Evolutionary conservation across 2,113 vertebrate genomes (phyloP), one percentile per base, ranked within the genome.

Genomic region (Pagrus major): DNA sequence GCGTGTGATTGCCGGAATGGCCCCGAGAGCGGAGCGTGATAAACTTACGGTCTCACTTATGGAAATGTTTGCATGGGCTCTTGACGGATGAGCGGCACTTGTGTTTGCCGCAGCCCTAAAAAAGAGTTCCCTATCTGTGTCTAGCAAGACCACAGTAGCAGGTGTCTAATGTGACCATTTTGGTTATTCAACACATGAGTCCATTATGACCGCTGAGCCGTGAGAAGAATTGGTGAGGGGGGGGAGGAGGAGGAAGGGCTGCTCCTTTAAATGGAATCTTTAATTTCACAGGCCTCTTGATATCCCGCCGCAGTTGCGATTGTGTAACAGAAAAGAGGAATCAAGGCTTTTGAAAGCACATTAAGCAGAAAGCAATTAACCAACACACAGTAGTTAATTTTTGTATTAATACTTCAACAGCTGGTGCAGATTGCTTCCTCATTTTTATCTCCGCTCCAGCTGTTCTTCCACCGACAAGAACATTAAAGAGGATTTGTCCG

Each of bases 331-430:
- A 93, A 94, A 93, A 87, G 88, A 87, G 89, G 89, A 94, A 92
- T 91, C 89, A 81, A 88, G 89, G 92, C 93, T 94, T 93, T 94
- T 92, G 91, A 93, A 93, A 94, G 91, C 92, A 95, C 93, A 94
- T 95, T 95, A 95, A 93, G 89, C 92, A 94, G 93, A 93, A 95
- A 94, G 94, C 93, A 93, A 94, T 95, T 95, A 94, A 93, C 90
- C 89, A 90, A 92, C 93, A 93, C 93, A 93, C 90, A 92, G 94
- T 93, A 92, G 93, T 94, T 95, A 93, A 93, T 94, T 95, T 93
- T 93, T 93, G 90, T 93, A 94, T 94, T 95, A 94, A 93, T 93
- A 91, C 93, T 93, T 93, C 90, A 93, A 92, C 94, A 95, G 94
- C 93, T 94, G 93, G 90, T 87, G 91, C 84, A 88, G 80, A 91